Percentiles rank a stretch among this genome's conserved stretches.
Evolutionary conservation across 1,140 invertebrate genomes (phyloP).

Genomic region (Ctenoplectra terminalis): DNA sequence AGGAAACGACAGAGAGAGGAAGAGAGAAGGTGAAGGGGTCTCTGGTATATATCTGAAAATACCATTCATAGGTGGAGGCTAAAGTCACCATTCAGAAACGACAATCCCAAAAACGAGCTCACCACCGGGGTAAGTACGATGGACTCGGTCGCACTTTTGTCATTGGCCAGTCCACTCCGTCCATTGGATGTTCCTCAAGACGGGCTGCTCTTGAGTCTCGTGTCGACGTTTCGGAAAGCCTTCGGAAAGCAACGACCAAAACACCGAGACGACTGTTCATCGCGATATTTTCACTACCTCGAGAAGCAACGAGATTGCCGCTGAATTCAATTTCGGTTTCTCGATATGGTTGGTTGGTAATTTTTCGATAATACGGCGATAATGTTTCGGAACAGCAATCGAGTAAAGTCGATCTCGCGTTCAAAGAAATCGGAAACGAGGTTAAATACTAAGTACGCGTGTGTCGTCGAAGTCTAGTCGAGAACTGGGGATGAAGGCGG

Average conservation of each 20-base stretch:
- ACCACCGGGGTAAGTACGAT: conserved; percentile 39
- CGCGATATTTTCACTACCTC: no score
- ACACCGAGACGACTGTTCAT: background rate
- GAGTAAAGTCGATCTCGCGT: no score
- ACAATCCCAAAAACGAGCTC: conserved; percentile 56
- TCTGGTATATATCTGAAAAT: conserved; percentile 57
- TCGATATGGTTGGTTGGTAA: no score
- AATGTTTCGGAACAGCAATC: no score
- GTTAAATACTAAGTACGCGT: background rate
- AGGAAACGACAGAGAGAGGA: background rate
- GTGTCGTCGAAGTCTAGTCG: conserved; percentile 22
- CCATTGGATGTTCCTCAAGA: conserved; percentile 4
- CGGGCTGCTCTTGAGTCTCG: background rate
- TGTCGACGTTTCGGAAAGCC: background rate
- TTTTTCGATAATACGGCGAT: no score
- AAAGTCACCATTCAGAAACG: conserved; percentile 65
- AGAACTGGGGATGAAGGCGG: conserved; percentile 53
- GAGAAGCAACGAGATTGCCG: no score
- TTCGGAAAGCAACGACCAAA: background rate
- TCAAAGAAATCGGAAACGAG: background rate
- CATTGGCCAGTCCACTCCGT: conserved; percentile 26
- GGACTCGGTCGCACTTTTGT: conserved; percentile 35
- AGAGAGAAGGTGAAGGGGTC: conserved; percentile 21
- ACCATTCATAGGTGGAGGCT: conserved; percentile 57
- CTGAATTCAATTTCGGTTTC: no score